These are phyloP conservation scores for Odontamblyopus lacepedii DNA, from an alignment of 2,797 vertebrate species.

Conservation along the genomic window DNA sequence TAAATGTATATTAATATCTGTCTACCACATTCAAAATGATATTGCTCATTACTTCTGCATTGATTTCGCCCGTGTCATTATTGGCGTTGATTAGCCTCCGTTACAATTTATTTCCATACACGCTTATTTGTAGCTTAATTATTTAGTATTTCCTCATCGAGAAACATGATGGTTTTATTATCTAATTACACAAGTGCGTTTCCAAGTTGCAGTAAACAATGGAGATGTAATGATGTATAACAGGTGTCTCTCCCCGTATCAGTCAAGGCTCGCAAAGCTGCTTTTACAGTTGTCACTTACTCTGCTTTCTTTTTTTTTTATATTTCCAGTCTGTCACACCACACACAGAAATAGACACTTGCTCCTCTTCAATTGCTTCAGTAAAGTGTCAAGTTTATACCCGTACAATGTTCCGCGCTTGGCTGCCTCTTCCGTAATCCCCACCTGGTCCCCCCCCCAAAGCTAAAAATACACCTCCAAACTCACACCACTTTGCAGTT, in stretches of 20 bases:
- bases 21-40: constrained; percentile 53
- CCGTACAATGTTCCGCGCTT: constrained; percentile 19
- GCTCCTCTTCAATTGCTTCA: constrained; percentile 24
- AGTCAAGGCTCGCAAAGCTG: constrained; percentile 55
- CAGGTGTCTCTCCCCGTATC: constrained; percentile 54
- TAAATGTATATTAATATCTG: constrained; percentile 76
- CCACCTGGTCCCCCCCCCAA: constrained; percentile 53
- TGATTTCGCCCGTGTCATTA: constrained; percentile 47
- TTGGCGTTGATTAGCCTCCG: constrained; percentile 51
- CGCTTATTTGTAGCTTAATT: constrained; percentile 63
- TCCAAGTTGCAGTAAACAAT: constrained; percentile 56
- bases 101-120: constrained; percentile 54
- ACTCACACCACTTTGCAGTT: constrained; percentile 65
- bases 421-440: constrained; percentile 39
- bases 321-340: constrained; percentile 17
- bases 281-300: constrained; percentile 28
- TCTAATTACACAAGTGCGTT: constrained; percentile 66
- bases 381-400: constrained; percentile 45
- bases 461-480: constrained; percentile 79
- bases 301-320: constrained; percentile 5
- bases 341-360: constrained; percentile 17
- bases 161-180: constrained; percentile 60
- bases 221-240: constrained; percentile 63
- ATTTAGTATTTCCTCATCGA: constrained; percentile 47
- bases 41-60: constrained; percentile 36